Evolutionary conservation across 2,888 invertebrate species (phyloP).

Genomic region (Oasisia sp.): DNA sequence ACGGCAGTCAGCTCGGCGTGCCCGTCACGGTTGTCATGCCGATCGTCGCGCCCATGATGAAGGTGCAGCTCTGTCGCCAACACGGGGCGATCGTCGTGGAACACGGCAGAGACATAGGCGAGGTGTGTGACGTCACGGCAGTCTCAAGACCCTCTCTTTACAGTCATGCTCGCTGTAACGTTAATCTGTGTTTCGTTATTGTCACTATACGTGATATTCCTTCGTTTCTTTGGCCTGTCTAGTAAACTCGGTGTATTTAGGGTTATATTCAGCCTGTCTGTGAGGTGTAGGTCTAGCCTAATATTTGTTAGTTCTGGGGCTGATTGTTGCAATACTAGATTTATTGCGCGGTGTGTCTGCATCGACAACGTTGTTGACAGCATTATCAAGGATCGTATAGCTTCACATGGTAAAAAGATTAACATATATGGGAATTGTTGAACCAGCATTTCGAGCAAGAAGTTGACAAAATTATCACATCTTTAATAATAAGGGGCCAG

Average conservation of each 20-base stretch:
- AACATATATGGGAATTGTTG: too few species aligned
- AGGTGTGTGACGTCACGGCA: constrained; percentile 63
- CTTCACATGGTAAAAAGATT: too few species aligned
- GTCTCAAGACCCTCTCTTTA: not conserved
- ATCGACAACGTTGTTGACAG: too few species aligned
- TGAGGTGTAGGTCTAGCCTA: too few species aligned
- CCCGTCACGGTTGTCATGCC: constrained; percentile 91
- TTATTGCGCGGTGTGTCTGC: too few species aligned
- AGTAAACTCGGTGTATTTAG: not conserved
- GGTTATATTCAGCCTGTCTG: too few species aligned
- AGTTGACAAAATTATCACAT: too few species aligned
- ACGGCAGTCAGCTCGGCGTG: constrained; percentile 75
- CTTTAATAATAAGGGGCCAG: too few species aligned
- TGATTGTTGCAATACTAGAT: too few species aligned
- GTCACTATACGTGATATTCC: not conserved
- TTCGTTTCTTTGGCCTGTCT: not conserved
- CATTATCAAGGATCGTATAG: too few species aligned
- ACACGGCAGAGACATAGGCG: constrained; percentile 83
- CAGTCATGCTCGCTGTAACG: not conserved
- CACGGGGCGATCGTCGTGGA: constrained; percentile 87
- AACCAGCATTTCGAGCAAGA: too few species aligned
- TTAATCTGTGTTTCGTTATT: not conserved
- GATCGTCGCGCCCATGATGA: constrained; percentile 93
- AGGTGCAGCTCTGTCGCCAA: constrained; percentile 86
- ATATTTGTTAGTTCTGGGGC: too few species aligned